These are phyloP conservation scores for Synanthedon vespiformis DNA, from an alignment of 2,888 invertebrate species.

Conservation along the genomic window DNA sequence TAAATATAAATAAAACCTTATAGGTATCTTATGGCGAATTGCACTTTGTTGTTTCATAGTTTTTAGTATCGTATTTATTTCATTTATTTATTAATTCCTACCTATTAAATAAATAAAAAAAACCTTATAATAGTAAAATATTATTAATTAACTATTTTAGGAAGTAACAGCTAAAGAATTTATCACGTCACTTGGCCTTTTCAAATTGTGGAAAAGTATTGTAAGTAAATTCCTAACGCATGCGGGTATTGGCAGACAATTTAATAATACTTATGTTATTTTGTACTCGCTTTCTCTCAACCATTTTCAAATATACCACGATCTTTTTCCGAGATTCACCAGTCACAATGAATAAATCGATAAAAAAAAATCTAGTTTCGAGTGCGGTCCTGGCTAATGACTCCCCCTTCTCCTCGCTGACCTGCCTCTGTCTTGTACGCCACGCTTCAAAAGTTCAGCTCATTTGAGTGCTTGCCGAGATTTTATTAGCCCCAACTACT, in stretches of 20 bases:
- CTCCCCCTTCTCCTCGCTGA: conserved; percentile 53
- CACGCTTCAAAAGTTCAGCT: conserved; percentile 69
- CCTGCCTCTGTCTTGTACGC: conserved; percentile 65
- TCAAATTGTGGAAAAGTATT: background rate
- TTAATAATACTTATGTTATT: background rate
- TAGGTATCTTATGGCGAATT: too few species aligned
- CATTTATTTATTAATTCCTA: too few species aligned
- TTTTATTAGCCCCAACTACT: conserved; percentile 68
- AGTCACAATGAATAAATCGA: background rate
- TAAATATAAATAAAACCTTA: too few species aligned
- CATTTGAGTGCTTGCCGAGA: conserved; percentile 68
- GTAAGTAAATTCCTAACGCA: conserved; percentile 10
- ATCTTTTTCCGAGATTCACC: background rate
- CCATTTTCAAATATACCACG: conserved; percentile 10
- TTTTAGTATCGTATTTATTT: too few species aligned
- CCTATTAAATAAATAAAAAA: too few species aligned
- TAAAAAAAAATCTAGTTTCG: conserved; percentile 3
- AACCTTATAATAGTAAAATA: too few species aligned
- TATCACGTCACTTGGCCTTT: too few species aligned
- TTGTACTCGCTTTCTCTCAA: conserved; percentile 40
- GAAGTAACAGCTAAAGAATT: too few species aligned
- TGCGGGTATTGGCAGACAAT: conserved; percentile 5
- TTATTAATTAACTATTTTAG: too few species aligned
- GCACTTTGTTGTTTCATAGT: too few species aligned
- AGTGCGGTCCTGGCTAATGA: conserved; percentile 44